Evolutionary conservation across 2,888 invertebrate species (phyloP).

Genomic region (Ashinkailepas kermadecensis): DNA sequence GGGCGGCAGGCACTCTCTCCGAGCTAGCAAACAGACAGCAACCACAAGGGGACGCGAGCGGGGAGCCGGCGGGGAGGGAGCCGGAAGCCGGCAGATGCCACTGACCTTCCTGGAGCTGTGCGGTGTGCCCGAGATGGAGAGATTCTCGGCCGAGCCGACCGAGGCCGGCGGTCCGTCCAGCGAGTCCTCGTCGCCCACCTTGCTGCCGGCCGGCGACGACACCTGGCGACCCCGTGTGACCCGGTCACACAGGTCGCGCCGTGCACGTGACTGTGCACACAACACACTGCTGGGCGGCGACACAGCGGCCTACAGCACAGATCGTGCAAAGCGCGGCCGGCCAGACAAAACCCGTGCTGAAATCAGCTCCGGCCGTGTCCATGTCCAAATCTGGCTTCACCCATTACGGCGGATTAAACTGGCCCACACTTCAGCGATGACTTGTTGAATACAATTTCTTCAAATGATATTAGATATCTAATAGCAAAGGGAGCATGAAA

Average conservation of each 20-base stretch:
- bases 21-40: background rate
- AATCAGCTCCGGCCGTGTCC: too few relatives aligned
- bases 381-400: too few relatives aligned
- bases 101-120: constrained; percentile 29
- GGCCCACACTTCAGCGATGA: too few relatives aligned
- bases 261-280: too few relatives aligned
- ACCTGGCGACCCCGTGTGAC: background rate
- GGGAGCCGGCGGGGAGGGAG: constrained; percentile 41
- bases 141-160: constrained; percentile 54
- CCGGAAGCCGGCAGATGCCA: constrained; percentile 42
- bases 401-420: too few relatives aligned
- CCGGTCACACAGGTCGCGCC: background rate
- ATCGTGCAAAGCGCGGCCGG: background rate
- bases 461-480: too few relatives aligned
- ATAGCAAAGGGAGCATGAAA: too few relatives aligned
- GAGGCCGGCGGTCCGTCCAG: constrained; percentile 70
- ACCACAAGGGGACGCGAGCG: background rate
- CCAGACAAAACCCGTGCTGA: background rate
- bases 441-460: too few relatives aligned
- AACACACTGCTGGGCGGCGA: too few relatives aligned
- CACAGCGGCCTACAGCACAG: too few relatives aligned
- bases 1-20: background rate
- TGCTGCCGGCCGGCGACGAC: constrained; percentile 38
- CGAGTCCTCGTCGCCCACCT: constrained; percentile 57
- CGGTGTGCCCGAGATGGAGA: constrained; percentile 28